Evolutionary conservation across 2,113 vertebrate genomes (phyloP), one percentile per base, ranked within the genome.

Genomic region (Microcebus ravelobensis): DNA sequence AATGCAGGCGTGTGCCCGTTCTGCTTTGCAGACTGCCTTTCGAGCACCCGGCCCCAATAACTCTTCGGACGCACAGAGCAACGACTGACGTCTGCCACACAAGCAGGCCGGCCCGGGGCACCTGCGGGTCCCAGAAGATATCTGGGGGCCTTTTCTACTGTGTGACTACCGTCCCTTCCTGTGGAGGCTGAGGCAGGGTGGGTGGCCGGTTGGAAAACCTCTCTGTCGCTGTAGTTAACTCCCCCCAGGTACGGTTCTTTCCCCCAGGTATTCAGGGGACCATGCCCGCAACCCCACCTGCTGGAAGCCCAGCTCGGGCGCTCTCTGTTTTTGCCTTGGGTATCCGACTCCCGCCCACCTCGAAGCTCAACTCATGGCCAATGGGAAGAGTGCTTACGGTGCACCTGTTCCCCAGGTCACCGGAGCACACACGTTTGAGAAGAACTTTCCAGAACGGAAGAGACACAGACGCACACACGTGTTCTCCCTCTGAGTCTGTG

Each of bases 391-490:
- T 79, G 68, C 61, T 87, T 61, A 52, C 83, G 39, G 2, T 13
- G 5, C 3, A 8, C 36, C 12, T 31, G 97, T 96, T 95, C 87
- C 95, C 92, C 83, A 93, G 96, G 97, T 67, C 93, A 98, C 96
- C 0, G 0, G 39, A 91, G 94, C 6, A 9, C n/a, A 0, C 73
- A 45, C 34, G 48, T 50, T 55, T 21, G 67, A 82, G 92, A 45
- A 83, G 52, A 76, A 50, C 74, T 36, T 9, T 21, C 10, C 39
- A 90, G 31, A 52, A 83, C 67, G 65, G 86, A 36, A 59, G 79
- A 59, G 8, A 14, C 52, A 23, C 10, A 57, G 21, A 34, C 21
- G 1, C 25, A 8, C 8, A 1, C 0, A 7, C 0, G 18, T 0
- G 15, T 15, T 21, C 20, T 48, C 45, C 55, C 8, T 0, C 2